Percentiles rank a stretch among this genome's conserved stretches.
phyloP scores from a whole-genome alignment of 1,140 invertebrate species.

The Leptinotarsa texana region DNA sequence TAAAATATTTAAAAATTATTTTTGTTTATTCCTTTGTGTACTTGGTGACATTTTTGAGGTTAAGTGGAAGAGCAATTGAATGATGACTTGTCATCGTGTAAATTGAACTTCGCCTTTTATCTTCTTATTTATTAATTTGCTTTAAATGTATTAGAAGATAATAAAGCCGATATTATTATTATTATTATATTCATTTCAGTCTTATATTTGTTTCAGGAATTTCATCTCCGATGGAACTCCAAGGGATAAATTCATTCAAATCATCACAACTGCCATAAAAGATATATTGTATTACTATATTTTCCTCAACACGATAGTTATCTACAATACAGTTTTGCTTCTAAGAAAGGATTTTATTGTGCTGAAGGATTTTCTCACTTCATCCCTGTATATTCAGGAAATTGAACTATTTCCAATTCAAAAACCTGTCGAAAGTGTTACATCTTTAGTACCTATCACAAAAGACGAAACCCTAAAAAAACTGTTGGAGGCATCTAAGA shows the following conservation, averaged over 20 bases:
- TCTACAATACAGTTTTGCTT: slow-evolving; percentile 16
- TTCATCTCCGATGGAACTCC: not conserved
- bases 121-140: too few species aligned
- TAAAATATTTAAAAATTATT: too few species aligned
- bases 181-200: too few species aligned
- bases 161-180: too few species aligned
- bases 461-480: slow-evolving; percentile 11
- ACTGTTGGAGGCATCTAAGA: slow-evolving; percentile 20
- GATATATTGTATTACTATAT: slow-evolving; percentile 19
- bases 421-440: not conserved
- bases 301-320: slow-evolving; percentile 13
- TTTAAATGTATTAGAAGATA: too few species aligned
- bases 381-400: slow-evolving; percentile 1
- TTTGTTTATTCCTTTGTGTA: too few species aligned
- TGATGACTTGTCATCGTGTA: too few species aligned
- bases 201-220: slow-evolving; percentile 10
- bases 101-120: too few species aligned
- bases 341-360: slow-evolving; percentile 4
- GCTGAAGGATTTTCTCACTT: not conserved
- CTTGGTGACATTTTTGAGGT: too few species aligned
- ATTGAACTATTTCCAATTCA: not conserved
- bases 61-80: too few species aligned
- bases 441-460: not conserved
- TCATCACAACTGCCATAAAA: not conserved
- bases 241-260: not conserved